These are phyloP conservation scores for Steatornis caripensis DNA, from an alignment of 2,113 vertebrate genomes.

Conservation along the genomic window DNA sequence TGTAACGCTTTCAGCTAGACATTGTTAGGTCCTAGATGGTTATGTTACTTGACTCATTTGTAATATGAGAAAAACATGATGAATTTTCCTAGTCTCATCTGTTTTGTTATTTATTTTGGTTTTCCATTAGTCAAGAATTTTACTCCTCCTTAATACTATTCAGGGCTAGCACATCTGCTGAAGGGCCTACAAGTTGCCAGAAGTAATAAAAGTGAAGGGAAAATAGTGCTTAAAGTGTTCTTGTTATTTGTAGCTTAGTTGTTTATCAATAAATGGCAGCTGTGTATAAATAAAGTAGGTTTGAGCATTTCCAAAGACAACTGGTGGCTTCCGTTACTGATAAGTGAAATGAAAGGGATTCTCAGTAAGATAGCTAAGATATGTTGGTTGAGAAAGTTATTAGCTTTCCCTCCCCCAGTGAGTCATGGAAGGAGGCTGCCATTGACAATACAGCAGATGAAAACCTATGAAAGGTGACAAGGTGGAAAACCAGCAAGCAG, in stretches of 20 bases:
- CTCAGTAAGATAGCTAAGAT: neutral
- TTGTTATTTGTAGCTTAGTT: neutral
- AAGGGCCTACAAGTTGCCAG: neutral
- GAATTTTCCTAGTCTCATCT: neutral
- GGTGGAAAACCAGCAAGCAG: neutral
- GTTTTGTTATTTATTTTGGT: neutral
- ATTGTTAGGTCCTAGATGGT: neutral
- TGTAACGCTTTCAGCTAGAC: neutral
- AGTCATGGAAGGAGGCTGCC: neutral
- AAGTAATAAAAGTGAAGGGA: neutral
- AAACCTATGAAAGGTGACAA: conserved; percentile 9
- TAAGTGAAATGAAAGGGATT: neutral
- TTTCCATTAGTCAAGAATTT: neutral
- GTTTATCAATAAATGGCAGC: neutral
- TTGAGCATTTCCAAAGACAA: neutral
- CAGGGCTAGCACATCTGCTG: neutral
- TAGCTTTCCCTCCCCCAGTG: neutral
- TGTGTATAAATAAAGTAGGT: neutral
- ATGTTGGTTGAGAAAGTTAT: neutral
- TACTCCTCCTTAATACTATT: neutral
- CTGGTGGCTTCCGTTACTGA: neutral
- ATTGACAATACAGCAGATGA: neutral
- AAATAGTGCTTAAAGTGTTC: neutral
- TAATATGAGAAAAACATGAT: neutral
- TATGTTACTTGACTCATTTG: neutral